Percentiles rank a stretch among this genome's conserved stretches.
These are phyloP conservation scores for Agrilus planipennis DNA, from an alignment of 1,140 invertebrate species.

Conservation along the genomic window DNA sequence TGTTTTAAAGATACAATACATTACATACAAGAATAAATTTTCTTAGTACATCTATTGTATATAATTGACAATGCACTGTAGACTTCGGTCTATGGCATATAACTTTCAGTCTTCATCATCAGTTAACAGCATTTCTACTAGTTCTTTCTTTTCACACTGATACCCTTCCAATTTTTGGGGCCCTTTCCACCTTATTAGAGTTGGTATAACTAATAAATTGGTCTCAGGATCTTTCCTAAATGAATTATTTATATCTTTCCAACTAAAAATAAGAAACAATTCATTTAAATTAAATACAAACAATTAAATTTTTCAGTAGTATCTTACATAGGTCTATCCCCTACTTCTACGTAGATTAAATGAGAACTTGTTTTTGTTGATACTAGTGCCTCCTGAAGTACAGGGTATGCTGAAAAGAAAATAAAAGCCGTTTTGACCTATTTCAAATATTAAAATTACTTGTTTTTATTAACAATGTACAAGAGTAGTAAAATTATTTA, in stretches of 20 bases:
- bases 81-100: too few relatives aligned
- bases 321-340: slow-evolving; percentile 51
- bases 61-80: too few relatives aligned
- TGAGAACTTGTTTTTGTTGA: slow-evolving; percentile 41
- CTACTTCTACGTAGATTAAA: slow-evolving; percentile 58
- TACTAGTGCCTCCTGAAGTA: slow-evolving; percentile 47
- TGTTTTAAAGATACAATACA: too few relatives aligned
- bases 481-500: not conserved
- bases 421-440: too few relatives aligned
- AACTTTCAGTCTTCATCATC: slow-evolving; percentile 24
- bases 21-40: too few relatives aligned
- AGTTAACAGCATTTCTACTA: slow-evolving; percentile 54
- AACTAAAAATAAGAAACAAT: slow-evolving; percentile 38
- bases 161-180: slow-evolving; percentile 60
- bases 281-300: not conserved
- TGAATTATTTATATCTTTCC: slow-evolving; percentile 61
- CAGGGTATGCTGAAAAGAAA: slow-evolving; percentile 42
- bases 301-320: slow-evolving; percentile 19
- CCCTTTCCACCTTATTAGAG: slow-evolving; percentile 56
- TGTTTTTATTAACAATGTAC: not conserved
- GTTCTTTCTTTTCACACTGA: slow-evolving; percentile 50
- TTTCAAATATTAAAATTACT: too few relatives aligned
- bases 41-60: too few relatives aligned
- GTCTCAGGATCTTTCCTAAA: slow-evolving; percentile 57
- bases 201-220: slow-evolving; percentile 58